Evolutionary conservation across 2,797 vertebrate species (phyloP), one percentile per base, ranked within the genome.

Genomic region (Xerus rutilus): DNA sequence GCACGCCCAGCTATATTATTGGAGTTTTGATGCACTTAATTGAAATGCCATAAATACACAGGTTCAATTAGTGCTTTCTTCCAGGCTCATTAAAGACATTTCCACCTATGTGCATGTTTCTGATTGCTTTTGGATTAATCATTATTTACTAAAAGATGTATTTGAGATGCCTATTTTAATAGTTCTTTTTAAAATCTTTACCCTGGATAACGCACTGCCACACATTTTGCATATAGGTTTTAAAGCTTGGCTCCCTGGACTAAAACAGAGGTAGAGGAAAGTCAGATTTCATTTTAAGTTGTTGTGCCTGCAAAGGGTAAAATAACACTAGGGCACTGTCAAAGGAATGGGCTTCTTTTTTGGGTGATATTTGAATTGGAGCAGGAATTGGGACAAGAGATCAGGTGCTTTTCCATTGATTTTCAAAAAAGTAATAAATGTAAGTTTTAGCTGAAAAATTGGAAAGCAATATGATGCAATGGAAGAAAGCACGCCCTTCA

Each of bases 61-160:
- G 32, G 28, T 64, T 93, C 79, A 78, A 73, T 25, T 88, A 52
- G 30, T 39, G 15, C 47, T 90, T 57, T 76, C 23, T 57, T 7
- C 14, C 35, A 69, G 47, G 28, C 7, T 84, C 15, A 86, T 30
- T 43, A 47, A 93, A 21, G 30, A 89, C 7, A 35, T 77, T 85
- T 91, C 17, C n/a, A 4, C 57, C 49, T 52, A 81, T 52, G n/a
- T 72, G 4, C 14, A 84, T 77, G n/a, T 88, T 92, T 92, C 86
- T 85, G 43, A n/a, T 69, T 88, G 9, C 79, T 96, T 23, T 52
- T 93, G 21, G 12, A 57, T 17, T 86, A 77, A 91, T 85, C 4
- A 35, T 23, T 82, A 64, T 65, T 88, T 93, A 49, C 49, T 76
- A 21, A 76, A 91, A 85, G 59, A 86, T 65, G 35, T 39, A 52